Evolutionary conservation across 53 echinoderm and acorn worm genomes (phyloP), one percentile per base, ranked within the genome.

Genomic region (Henricia sp.): DNA sequence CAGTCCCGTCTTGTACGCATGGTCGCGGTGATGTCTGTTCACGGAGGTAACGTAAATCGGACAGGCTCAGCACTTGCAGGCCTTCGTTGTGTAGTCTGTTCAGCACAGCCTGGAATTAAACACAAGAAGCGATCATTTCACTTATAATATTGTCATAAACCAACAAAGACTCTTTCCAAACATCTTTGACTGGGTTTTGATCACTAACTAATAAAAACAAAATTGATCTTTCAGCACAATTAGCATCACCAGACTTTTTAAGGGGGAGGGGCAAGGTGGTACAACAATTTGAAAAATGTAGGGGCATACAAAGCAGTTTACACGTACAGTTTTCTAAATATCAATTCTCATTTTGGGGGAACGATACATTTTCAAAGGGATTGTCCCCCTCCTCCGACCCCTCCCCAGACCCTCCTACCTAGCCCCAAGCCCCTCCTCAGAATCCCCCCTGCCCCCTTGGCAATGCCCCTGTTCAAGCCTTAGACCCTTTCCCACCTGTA

Each of bases 61-160:
- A 94, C 42, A 96, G 92, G 23, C 94, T 87, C 9, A 96, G 90
- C 17, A 96, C 94, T 63, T 94, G 94, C 0, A 96, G 88, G 12
- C 97, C 97, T 52, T 96, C 97, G 34, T 89, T 94, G 70, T 92
- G 91, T 1, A 96, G 82, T 70, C 97, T 58, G 78, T 92, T 88
- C 34, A 96, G 78, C 9, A 96, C 84, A 35, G 90, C 66, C 94
- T 96, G 88, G 24, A 43, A 32, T 1, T 4, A 20, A 50, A 65
- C 46, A 32, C 27, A 72, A 27, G 21, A 12, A 12, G 9, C 6
- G n/a, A 6, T 12, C 5, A 20, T 9, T 9, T 8, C n/a, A 10
- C 6, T 5, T 9, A 20, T 24, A 8, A 8, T 58, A 58, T 9
- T 6, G 19, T n/a, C 12, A 3, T 3, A 67, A 14, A 3, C 3